Percentiles rank a stretch among this genome's conserved stretches.
These are phyloP conservation scores for Heliopora coerulea DNA, from an alignment of 92 coral and sea anemone genomes.

Conservation along the genomic window DNA sequence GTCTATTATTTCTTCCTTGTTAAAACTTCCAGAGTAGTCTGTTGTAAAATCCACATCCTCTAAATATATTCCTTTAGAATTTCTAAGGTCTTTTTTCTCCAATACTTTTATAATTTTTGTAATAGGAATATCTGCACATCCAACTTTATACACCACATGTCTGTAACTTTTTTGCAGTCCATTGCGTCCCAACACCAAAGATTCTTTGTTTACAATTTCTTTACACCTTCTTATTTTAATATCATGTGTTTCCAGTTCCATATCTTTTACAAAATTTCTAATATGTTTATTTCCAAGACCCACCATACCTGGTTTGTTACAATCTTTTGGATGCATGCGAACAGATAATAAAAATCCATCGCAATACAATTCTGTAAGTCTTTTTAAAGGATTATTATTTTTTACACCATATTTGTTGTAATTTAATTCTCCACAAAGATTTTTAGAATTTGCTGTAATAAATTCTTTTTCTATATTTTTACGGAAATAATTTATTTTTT, in stretches of 20 bases:
- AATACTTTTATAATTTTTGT: background rate
- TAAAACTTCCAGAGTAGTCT: background rate
- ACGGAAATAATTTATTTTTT: background rate
- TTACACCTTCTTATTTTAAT: background rate
- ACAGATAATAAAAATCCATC: background rate
- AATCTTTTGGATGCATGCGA: background rate
- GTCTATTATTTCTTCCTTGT: background rate
- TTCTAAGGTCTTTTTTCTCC: background rate
- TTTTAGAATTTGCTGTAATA: background rate
- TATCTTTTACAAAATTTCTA: background rate
- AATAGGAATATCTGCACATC: background rate
- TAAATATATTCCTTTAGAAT: background rate
- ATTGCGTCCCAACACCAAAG: background rate
- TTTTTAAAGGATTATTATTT: constrained; percentile 33
- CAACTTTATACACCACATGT: background rate
- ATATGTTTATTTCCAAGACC: background rate
- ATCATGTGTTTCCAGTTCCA: background rate
- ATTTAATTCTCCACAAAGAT: background rate
- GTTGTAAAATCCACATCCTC: constrained; percentile 1
- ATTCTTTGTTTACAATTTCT: background rate
- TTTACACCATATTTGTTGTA: background rate
- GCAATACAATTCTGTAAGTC: constrained; percentile 41
- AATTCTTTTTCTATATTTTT: background rate
- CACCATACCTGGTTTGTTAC: background rate
- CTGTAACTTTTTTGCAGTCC: background rate